Evolutionary conservation across 2,113 vertebrate genomes (phyloP), one percentile per base, ranked within the genome.

Genomic region (Rallus limicola): DNA sequence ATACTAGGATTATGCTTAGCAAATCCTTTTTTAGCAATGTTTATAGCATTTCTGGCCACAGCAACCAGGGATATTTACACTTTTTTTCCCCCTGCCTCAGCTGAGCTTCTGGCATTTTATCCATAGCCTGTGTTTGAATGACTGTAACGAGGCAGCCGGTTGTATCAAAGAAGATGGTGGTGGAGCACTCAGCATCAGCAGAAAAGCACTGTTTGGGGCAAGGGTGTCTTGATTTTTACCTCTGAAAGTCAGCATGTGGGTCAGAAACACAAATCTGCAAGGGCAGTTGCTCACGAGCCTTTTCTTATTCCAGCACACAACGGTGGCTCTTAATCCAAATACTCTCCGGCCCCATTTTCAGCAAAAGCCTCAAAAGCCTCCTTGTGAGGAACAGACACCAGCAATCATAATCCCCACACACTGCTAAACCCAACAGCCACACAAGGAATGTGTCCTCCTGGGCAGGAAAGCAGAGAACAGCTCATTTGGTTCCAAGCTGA

Each of bases 341-440:
- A 20, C 16, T 72, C 14, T 64, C 6, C 2, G 0, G 28, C 13
- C 33, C 13, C 12, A 3, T 16, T 29, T 23, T 10, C 19, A 75
- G 12, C 4, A 62, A 36, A 82, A 40, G 17, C 28, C 71, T 29
- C 20, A 14, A 25, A 68, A 75, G 29, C 8, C 38, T 52, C 46
- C 53, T 53, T 3, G 0, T 42, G 9, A 25, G 25, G 29, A 86
- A 40, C 33, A 65, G n/a, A 59, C 44, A 12, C 18, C 56, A 52
- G 26, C 16, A 36, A 48, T 44, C 11, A 11, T 1, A 13, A 60
- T 15, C 36, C 65, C 23, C 25, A 20, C 1, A 3, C 3, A 17
- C 10, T 3, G 6, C 79, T 19, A 40, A 55, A 42, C 6, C 0
- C 20, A 19, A 15, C 0, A 1, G 42, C 48, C 1, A 0, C 31